Base-by-base conservation (phyloP, 2,888 invertebrate genomes). In the Drosophila prolongata region DNA sequence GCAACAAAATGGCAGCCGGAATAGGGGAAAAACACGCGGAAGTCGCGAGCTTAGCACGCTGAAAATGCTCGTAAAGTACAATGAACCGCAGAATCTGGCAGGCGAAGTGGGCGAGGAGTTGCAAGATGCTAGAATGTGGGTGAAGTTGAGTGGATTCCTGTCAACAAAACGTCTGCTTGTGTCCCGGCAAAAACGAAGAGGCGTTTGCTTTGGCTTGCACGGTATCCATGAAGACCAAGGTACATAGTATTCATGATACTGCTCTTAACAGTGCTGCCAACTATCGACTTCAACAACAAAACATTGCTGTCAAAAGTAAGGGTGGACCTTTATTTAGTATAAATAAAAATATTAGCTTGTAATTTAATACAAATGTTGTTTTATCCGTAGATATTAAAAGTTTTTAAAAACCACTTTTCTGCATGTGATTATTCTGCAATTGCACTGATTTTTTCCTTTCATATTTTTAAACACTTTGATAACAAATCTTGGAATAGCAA, bases 11-110 rank as follows among this genome's bases (percentile, higher is more conserved):
- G 87, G 80, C 84, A 71, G 66, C 52, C 43, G 67, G 55, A 69
- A 50, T 34, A 30, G 30, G 27, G 56, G 72, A 72, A 87, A 81
- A 77, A 70, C 80, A 77, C 49, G 82, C 82, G 86, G 86, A 87
- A 85, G 86, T 81, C 79, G 73, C 75, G 69, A 70, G 69, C 75
- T 53, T 60, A 70, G 73, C 42, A 61, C 65, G 43, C 65, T 59
- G 70, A 79, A 81, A 79, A 75, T 37, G 65, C 75, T 80, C 72
- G 73, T 78, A 88, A 75, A 88, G 82, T 81, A 87, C 82, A 88
- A 88, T 83, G 82, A 83, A 83, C 82, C 79, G 73, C 70, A 83
- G 54, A 35, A 37, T 40, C 14, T 24, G 47, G 24, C 24, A n/a
- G 64, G 54, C 10, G 46, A 38, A 16, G 38, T 11, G 35, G 16